Evolutionary conservation across 2,888 invertebrate species (phyloP), one percentile per base, ranked within the genome.

Genomic region (Helleia helle): DNA sequence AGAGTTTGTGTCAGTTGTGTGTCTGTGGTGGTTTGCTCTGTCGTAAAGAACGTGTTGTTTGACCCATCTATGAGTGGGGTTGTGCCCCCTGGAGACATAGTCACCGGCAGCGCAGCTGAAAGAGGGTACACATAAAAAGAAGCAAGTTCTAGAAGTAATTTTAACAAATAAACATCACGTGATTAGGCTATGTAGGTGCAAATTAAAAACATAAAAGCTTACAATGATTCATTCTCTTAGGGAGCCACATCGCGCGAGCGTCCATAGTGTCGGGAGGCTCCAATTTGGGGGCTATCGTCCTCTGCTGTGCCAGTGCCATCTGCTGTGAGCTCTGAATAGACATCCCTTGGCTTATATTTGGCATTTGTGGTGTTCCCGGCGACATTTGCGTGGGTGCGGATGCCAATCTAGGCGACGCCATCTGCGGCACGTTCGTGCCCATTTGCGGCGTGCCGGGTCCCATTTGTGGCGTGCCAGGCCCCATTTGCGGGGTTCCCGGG

Each of bases 181-280:
- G 46, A 52, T 46, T 42, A 49, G 37, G 41, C 37, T 43, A 45
- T 50, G 53, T 39, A 47, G 14, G 50, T 59, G 52, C 54, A 55
- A 54, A 51, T 51, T 46, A 55, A 53, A 53, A 49, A 46, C 22
- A 34, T 62, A 42, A 65, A 84, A 84, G 86, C 89, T 89, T 89
- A 89, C 89, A 84, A 87, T 88, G 87, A 62, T 87, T 87, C 83
- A 89, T 87, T 81, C 87, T 72, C 69, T 88, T 87, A 50, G 89
- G 89, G 70, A 89, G 83, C 89, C 89, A 89, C 76, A 87, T 87
- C 46, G 86, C 75, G 50, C 88, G 73, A 40, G 88, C 86, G 56
- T 88, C 88, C 76, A 84, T 77, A 31, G 86, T 84, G 52, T 88
- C 88, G 29, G 87, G 86, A 13, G 87, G 87, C 59, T 88, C 88